Percentiles rank a stretch among this genome's conserved stretches.
Evolutionary conservation across 2,113 vertebrate species (phyloP).

Genomic region (Odocoileus virginianus): DNA sequence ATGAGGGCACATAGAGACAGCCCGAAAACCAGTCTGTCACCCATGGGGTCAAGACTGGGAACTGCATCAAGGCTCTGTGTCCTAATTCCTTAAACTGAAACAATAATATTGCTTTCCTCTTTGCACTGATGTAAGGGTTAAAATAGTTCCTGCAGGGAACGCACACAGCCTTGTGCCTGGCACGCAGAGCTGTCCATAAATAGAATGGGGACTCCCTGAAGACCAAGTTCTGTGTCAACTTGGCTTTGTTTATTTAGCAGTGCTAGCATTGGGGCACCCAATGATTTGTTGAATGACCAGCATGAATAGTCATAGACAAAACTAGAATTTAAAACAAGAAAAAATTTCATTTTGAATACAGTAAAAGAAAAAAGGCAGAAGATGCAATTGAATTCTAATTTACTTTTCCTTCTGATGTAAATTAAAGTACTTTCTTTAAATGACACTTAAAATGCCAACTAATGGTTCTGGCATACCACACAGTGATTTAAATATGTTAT

Average conservation of each 20-base stretch:
- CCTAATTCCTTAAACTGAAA: background rate
- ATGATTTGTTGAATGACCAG: background rate
- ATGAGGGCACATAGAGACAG: background rate
- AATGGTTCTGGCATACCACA: slow-evolving; percentile 30
- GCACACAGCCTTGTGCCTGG: background rate
- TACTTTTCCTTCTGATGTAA: slow-evolving; percentile 2
- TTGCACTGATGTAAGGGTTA: background rate
- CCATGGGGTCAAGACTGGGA: background rate
- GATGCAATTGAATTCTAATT: background rate
- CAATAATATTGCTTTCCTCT: background rate
- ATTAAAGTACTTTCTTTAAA: slow-evolving; percentile 19
- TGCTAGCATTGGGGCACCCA: background rate
- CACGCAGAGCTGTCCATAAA: background rate
- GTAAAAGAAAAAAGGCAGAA: background rate
- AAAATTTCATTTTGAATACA: background rate
- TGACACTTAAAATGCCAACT: slow-evolving; percentile 36
- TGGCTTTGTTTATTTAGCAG: background rate
- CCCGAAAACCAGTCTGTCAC: background rate
- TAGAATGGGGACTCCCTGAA: background rate
- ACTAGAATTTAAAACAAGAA: background rate
- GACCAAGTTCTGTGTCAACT: background rate
- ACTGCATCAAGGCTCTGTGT: background rate
- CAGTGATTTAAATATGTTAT: slow-evolving; percentile 34
- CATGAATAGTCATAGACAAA: background rate
- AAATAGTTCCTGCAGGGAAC: background rate